Evolutionary conservation across 1,140 invertebrate genomes (phyloP).

Genomic region (Nautilus pompilius): DNA sequence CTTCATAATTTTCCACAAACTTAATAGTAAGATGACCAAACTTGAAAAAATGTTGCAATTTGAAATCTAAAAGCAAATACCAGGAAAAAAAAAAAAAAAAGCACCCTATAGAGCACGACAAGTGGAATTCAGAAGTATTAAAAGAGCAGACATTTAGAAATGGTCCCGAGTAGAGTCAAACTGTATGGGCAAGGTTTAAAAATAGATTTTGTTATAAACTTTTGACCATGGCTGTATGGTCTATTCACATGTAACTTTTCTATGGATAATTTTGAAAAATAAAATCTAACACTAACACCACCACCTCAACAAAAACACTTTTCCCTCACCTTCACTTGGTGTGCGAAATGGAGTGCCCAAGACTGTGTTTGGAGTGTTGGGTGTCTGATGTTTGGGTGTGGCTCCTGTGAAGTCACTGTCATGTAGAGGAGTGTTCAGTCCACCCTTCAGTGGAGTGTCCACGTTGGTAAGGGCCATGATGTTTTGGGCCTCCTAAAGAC

Average conservation of each 20-base stretch:
- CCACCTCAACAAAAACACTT: neutral
- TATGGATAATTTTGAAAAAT: too few species aligned
- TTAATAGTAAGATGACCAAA: too few species aligned
- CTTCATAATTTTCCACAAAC: too few species aligned
- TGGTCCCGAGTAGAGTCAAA: too few species aligned
- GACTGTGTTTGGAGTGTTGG: conserved; percentile 92
- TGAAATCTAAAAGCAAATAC: too few species aligned
- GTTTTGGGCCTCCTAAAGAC: conserved; percentile 94
- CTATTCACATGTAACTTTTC: too few species aligned
- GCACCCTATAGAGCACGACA: neutral
- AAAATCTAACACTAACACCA: neutral
- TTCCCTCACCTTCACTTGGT: conserved; percentile 35
- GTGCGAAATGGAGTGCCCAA: conserved; percentile 89
- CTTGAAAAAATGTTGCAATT: too few species aligned
- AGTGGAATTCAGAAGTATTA: neutral
- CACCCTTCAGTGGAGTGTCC: conserved; percentile 94
- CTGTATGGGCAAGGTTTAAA: too few species aligned
- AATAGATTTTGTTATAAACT: too few species aligned
- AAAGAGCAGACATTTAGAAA: too few species aligned
- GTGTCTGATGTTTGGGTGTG: conserved; percentile 69
- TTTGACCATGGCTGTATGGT: too few species aligned
- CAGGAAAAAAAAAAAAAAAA: conserved; percentile 4
- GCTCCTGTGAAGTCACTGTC: conserved; percentile 84
- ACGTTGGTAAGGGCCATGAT: conserved; percentile 97
- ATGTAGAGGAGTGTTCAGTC: conserved; percentile 87